Evolutionary conservation across 1,140 invertebrate genomes (phyloP), one percentile per base, ranked within the genome.

Genomic region (Ceratosolen solmsi): DNA sequence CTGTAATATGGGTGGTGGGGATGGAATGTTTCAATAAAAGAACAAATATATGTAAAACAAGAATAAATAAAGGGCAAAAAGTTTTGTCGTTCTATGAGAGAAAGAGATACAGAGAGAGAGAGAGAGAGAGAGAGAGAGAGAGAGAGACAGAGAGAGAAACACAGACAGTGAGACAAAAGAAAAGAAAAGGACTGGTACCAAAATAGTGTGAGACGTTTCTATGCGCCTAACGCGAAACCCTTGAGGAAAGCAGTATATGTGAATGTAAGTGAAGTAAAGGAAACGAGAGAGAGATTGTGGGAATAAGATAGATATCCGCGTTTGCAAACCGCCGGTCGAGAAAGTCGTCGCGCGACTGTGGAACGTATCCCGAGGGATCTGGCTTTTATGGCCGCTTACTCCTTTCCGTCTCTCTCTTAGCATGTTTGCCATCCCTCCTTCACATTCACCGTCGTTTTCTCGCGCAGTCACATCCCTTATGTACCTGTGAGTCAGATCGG

Each of bases 341-440:
- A 68, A 79, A 46, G 78, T 58, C 60, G 63, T 72, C 85, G 85
- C 85, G 83, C 86, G 84, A 88, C 87, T 88, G 86, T 87, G 86
- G 84, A 27, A 58, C 54, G 36, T 70, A 82, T 85, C 85, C 80
- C 83, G 78, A 70, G 83, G 83, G 82, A 84, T 85, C 85, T 81
- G 80, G 83, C 86, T 88, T 86, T 87, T 87, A 87, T 87, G 72
- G 84, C 51, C 70, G 54, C 54, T 73, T 79, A 72, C 30, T 15
- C 0, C 79, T 41, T 33, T 38, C 60, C 15, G 58, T 49, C 73
- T 15, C 70, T 33, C 33, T 51, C 80, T 41, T 38, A 54, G 3
- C 13, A 15, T 8, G 41, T n/a, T n/a, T n/a, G n/a, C n/a, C 7
- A 46, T 46, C 9, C 46, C 54, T n/a, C 46, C 13, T 36, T 36